Base-by-base conservation (phyloP, 2,113 vertebrate species). In the Monarcha castaneiventris region DNA sequence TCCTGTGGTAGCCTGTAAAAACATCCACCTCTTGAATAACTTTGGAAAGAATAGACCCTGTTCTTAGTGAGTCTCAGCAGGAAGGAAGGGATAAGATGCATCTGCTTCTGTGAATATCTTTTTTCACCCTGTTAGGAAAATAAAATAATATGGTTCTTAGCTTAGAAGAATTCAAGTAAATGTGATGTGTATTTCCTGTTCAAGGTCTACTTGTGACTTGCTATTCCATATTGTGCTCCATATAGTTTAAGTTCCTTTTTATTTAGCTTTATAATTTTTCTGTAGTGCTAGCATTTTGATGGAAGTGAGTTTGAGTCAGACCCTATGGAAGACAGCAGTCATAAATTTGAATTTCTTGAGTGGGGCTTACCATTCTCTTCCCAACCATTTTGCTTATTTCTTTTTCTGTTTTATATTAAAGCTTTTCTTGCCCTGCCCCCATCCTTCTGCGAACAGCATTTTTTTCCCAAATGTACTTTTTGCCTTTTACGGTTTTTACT, bases 1-100 rank as follows among this genome's bases (percentile, higher is more conserved):
- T 97, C 96, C 95, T 88, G 91, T 94, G 72, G 71, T 84, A 91
- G 90, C 78, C 82, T 96, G 90, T 72, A 92, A 95, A 97, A 97
- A 95, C 77, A 93, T 87, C 73, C 63, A 89, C 68, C 51, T 83
- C 56, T 92, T 85, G 67, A 92, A 64, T 81, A 90, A 71, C 67
- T 91, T 83, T 5, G 46, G 87, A 91, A 89, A 93, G 39, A 96
- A 84, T 61, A 82, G 59, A 58, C 49, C 77, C 94, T 87, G 55
- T 67, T 87, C 73, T 71, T 49, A 85, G 54, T 62, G 67, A 90
- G 29, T 43, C 62, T 89, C 23, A 64, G 32, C 78, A 94, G 90
- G 93, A 97, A 96, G 93, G 91, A 79, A 94, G 56, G 83, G n/a
- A 49, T 59, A 89, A 84, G 63, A 85, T 84, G 52, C 74, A 85